Evolutionary conservation across 2,888 invertebrate genomes (phyloP).

Genomic region (Sinodicranocentrus sp.): DNA sequence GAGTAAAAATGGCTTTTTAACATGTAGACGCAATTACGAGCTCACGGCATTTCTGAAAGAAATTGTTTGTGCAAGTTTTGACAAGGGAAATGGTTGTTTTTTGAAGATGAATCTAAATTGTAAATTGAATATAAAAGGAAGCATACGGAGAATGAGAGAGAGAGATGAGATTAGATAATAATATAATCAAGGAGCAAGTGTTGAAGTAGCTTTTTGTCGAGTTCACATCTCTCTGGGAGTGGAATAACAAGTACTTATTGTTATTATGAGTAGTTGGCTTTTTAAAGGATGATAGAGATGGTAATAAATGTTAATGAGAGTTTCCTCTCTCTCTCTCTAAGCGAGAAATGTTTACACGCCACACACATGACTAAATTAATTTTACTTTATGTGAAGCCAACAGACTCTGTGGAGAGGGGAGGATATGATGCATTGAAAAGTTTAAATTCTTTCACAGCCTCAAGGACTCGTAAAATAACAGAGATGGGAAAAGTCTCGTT

Average conservation of each 20-base stretch:
- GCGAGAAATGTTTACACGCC: slow-evolving; percentile 6
- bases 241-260: slow-evolving; percentile 24
- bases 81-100: no score
- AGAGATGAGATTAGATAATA: slow-evolving; percentile 48
- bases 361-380: slow-evolving; percentile 36
- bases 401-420: no score
- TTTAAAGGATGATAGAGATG: slow-evolving; percentile 10
- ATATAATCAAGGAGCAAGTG: slow-evolving; percentile 26
- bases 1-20: neutral
- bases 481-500: neutral
- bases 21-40: no score
- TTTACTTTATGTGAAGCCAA: slow-evolving; percentile 17
- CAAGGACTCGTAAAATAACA: neutral
- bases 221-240: no score
- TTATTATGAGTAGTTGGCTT: slow-evolving; percentile 30
- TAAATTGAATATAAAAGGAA: no score
- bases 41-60: no score
- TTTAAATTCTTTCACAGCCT: slow-evolving; percentile 4
- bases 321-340: slow-evolving; percentile 18
- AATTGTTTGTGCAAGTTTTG: no score
- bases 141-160: no score
- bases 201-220: neutral
- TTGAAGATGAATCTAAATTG: no score
- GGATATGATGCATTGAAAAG: no score
- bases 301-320: slow-evolving; percentile 39